Evolutionary conservation across 2,113 vertebrate species (phyloP), one percentile per base, ranked within the genome.

Genomic region (Drymodes brunneopygia): DNA sequence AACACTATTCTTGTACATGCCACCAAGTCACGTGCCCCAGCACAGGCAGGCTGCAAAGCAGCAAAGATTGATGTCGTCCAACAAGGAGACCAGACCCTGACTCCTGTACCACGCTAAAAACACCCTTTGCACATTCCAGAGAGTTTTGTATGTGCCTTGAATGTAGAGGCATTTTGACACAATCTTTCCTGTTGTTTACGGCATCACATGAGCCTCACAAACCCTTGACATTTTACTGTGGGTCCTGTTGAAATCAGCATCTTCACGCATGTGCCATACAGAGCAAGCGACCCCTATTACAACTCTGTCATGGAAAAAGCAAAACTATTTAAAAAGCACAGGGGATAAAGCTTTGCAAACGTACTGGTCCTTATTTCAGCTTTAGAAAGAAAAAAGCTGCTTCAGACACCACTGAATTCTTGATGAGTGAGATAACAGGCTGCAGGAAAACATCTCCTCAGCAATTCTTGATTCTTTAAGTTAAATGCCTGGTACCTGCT

Each of bases 51-150:
- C 40, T 60, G 22, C 66, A 83, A 66, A n/a, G 33, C 38, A 81
- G 86, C 24, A 33, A 54, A 75, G 40, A 47, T 1, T 31, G 29
- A 11, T 5, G 16, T 9, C 7, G 33, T 81, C 71, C 62, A 62
- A 10, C 8, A 2, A 22, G 9, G 4, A 67, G 4, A 50, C 23
- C 23, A 8, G 1, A 65, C 10, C 38, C 29, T 0, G 0, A 45
- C 5, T 60, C 17, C 38, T 24, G 28, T 11, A 42, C 18, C 18
- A 24, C 0, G 0, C 16, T 28, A 23, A 72, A 67, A 28, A 29
- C 28, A n/a, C 16, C 9, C 10, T 61, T 56, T 6, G 19, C 40
- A 72, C 11, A 12, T 12, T 7, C 8, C n/a, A 21, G 22, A 31
- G 22, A 50, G 36, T 38, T 90, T 45, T 44, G 16, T 31, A 15